A percentile compares a stretch with the other conserved stretches of the same genome.
Evolutionary conservation across 2,888 invertebrate species (phyloP).

Genomic region (Drosophila pegasa): DNA sequence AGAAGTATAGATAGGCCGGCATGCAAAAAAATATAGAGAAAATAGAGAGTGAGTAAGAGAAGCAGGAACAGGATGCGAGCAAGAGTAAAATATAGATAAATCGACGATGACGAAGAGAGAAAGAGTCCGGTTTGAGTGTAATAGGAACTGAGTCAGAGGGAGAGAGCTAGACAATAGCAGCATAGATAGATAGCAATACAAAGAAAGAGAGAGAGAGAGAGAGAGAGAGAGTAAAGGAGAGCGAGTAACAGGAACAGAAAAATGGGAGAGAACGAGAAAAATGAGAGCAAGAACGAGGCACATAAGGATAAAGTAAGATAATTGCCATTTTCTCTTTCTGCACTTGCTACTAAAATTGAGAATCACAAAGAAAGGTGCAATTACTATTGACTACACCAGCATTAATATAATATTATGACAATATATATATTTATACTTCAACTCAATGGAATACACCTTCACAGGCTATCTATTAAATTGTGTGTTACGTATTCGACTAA

Average conservation of each 20-base stretch:
- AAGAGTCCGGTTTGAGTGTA: no score
- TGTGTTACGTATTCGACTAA: slow-evolving; percentile 1
- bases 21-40: not conserved
- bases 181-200: not conserved
- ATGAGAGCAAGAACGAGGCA: no score
- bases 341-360: not conserved
- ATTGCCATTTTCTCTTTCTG: no score
- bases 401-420: no score
- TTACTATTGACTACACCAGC: no score
- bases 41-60: no score
- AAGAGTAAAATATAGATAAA: no score
- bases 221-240: not conserved
- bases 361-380: not conserved
- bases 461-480: not conserved
- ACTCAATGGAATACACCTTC: not conserved
- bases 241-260: not conserved
- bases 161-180: no score
- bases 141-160: no score
- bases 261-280: not conserved
- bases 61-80: no score
- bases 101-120: no score
- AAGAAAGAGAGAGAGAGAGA: not conserved
- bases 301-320: not conserved
- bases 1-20: not conserved
- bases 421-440: no score